Conservation (phyloP, 2,888 invertebrate genomes). For the Harpalus rubripes region DNA sequence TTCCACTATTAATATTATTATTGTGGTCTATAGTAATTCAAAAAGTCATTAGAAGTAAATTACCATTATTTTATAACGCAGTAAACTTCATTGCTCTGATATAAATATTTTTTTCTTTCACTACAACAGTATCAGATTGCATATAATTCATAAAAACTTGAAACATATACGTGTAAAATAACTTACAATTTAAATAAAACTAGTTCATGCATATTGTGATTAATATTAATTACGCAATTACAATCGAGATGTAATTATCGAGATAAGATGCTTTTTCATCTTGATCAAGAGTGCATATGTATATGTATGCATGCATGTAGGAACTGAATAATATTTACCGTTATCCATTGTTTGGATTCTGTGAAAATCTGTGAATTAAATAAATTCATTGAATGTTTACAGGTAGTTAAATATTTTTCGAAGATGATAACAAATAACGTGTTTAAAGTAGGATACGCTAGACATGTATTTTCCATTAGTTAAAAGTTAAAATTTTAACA, state of each 20-base stretch:
- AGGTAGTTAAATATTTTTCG: background rate
- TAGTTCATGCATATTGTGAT: slow-evolving; percentile 43
- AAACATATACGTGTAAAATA: slow-evolving; percentile 35
- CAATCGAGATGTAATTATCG: slow-evolving; percentile 19
- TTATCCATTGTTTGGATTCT: background rate
- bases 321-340: background rate
- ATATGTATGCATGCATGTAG: background rate
- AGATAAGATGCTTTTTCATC: slow-evolving; percentile 12
- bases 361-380: background rate
- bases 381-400: background rate
- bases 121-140: slow-evolving; percentile 17
- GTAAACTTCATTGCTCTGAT: slow-evolving; percentile 17
- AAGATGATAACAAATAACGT: background rate
- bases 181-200: slow-evolving; percentile 38
- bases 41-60: slow-evolving; percentile 17
- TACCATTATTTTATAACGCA: slow-evolving; percentile 8
- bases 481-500: slow-evolving; percentile 1
- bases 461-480: slow-evolving; percentile 46
- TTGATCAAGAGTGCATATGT: background rate
- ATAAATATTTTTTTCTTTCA: slow-evolving; percentile 19
- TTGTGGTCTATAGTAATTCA: background rate
- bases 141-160: slow-evolving; percentile 23
- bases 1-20: background rate
- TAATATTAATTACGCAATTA: slow-evolving; percentile 46
- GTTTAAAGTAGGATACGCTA: slow-evolving; percentile 10